Conservation (phyloP, 2,797 vertebrate species). For the Myotis planiceps region DNA sequence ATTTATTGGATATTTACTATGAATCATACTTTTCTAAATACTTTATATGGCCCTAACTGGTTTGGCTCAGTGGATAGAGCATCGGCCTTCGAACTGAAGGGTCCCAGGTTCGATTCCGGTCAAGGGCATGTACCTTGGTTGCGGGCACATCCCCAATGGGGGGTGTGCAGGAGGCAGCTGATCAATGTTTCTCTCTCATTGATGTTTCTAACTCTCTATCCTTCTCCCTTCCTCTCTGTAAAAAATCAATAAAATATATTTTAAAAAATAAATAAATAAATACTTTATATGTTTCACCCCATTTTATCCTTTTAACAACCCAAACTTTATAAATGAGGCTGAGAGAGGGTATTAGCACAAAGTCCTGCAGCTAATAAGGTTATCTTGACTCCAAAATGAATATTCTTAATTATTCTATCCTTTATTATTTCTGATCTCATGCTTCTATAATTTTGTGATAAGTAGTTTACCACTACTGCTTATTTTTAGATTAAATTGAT, state of each 20-base stretch:
- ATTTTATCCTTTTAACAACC: background rate
- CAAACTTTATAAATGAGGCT: background rate
- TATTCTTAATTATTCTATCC: background rate
- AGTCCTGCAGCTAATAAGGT: background rate
- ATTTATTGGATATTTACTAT: conserved; percentile 5
- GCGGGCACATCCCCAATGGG: too few species aligned
- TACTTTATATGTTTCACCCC: background rate
- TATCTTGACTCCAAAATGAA: background rate
- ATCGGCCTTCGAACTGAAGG: too few species aligned
- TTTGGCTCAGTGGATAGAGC: too few species aligned
- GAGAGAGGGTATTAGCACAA: background rate
- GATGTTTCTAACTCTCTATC: too few species aligned
- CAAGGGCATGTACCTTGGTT: too few species aligned
- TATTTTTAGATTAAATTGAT: conserved; percentile 50
- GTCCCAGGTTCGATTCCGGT: too few species aligned
- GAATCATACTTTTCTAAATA: background rate
- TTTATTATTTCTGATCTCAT: background rate
- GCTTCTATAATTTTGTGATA: conserved; percentile 20
- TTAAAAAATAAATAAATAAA: too few species aligned
- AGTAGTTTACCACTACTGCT: background rate
- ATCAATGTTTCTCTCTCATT: too few species aligned
- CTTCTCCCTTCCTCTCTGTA: too few species aligned
- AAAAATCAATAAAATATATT: too few species aligned
- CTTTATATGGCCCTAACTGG: background rate
- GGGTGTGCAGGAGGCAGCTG: too few species aligned